Evolutionary conservation across 1,140 invertebrate species (phyloP).

Genomic region (Onthophagus taurus): DNA sequence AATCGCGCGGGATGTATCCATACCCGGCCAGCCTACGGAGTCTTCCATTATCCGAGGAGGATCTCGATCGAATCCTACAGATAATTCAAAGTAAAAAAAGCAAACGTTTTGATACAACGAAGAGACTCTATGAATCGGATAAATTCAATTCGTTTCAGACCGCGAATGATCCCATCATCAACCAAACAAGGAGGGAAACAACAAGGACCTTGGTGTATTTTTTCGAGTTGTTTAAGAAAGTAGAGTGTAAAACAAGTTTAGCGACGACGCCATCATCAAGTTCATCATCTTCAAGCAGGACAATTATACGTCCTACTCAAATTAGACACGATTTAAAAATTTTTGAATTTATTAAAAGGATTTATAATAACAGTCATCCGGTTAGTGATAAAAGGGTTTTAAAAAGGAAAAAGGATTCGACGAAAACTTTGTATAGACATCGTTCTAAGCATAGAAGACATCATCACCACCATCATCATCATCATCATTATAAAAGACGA

Average conservation of each 20-base stretch:
- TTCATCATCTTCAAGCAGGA: background rate
- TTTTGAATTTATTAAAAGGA: conserved; percentile 5
- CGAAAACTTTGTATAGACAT: background rate
- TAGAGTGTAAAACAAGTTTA: background rate
- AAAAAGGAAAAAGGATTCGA: background rate
- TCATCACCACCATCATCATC: conserved; percentile 5
- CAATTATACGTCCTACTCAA: background rate
- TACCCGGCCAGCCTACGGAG: conserved; percentile 26
- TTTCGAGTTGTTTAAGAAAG: conserved; percentile 10
- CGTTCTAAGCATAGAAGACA: background rate
- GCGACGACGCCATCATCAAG: background rate
- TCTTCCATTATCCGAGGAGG: conserved; percentile 23
- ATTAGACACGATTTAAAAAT: conserved; percentile 5
- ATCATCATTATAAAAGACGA: background rate
- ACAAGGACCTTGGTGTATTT: background rate
- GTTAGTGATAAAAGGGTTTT: background rate
- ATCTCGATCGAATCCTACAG: conserved; percentile 22
- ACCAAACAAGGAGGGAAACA: background rate
- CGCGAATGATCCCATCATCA: no score
- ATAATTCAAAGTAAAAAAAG: conserved; percentile 7
- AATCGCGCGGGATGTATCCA: conserved; percentile 20
- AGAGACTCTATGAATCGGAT: conserved; percentile 9
- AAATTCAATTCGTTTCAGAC: conserved; percentile 4
- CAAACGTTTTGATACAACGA: background rate
- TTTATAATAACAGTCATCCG: conserved; percentile 6